phyloP scores from a whole-genome alignment of 2,888 invertebrate species.

The Tubiluchus corallicola region DNA sequence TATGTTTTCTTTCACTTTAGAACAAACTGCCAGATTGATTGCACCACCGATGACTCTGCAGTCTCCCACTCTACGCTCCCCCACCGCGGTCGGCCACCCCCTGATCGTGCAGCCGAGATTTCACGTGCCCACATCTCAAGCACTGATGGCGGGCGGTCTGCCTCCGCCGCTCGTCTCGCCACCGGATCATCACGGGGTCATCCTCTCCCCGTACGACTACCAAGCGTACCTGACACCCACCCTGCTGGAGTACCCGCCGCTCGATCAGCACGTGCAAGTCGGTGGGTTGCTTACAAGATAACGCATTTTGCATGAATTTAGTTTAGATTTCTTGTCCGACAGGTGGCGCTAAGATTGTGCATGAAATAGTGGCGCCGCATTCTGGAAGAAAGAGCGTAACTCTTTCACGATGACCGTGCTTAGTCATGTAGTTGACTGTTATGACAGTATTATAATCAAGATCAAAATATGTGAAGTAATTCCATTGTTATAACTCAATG shows the following conservation, averaged over 20 bases:
- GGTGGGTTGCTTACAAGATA: no score
- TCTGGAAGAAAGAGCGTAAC: no score
- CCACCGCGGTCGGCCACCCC: constrained; percentile 70
- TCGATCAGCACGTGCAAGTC: not conserved
- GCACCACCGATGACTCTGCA: constrained; percentile 12
- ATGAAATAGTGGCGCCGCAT: no score
- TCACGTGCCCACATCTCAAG: constrained; percentile 51
- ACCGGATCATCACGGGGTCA: constrained; percentile 38
- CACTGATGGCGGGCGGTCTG: constrained; percentile 33
- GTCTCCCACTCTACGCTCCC: constrained; percentile 38
- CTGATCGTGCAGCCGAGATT: constrained; percentile 76
- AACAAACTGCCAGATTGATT: constrained; percentile 16
- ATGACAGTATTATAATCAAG: no score
- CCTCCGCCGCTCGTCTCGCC: constrained; percentile 41
- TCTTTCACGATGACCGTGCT: no score
- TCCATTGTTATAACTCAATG: no score
- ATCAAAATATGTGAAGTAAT: no score
- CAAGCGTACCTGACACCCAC: not conserved
- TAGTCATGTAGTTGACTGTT: no score
- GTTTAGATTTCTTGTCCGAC: no score
- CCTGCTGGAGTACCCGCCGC: not conserved
- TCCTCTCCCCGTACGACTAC: no score
- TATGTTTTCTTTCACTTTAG: constrained; percentile 21
- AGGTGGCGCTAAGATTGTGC: no score
- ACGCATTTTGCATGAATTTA: no score